Evolutionary conservation across 2,113 vertebrate species (phyloP).

Genomic region (Pavo muticus): DNA sequence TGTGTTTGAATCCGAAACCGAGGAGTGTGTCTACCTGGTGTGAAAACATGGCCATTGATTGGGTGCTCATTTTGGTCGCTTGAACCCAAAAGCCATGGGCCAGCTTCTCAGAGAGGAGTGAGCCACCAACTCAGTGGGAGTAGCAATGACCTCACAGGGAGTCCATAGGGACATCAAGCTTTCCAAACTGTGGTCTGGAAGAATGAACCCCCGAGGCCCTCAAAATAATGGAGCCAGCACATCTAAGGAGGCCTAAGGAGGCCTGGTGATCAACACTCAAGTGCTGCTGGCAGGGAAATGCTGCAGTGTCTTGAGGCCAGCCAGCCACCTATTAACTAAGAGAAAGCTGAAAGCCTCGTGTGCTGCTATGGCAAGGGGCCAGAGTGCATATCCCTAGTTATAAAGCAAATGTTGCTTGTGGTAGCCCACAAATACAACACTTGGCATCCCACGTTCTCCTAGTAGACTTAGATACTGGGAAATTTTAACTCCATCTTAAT

Average conservation of each 20-base stretch:
- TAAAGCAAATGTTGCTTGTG: neutral
- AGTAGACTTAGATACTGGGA: neutral
- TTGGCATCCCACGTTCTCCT: neutral
- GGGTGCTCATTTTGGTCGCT: neutral
- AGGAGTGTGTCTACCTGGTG: neutral
- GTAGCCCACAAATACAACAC: neutral
- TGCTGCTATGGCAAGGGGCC: neutral
- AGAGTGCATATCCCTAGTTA: neutral
- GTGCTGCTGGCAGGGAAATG: neutral
- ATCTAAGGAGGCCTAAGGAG: neutral
- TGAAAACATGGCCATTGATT: neutral
- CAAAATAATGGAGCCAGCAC: neutral
- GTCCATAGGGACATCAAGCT: neutral
- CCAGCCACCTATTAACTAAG: neutral
- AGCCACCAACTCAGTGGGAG: neutral
- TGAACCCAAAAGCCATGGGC: neutral
- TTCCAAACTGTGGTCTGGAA: neutral
- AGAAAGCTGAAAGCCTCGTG: neutral
- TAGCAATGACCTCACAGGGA: neutral
- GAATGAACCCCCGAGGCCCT: fast-evolving
- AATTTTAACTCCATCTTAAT: slow-evolving; percentile 16
- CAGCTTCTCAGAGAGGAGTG: neutral
- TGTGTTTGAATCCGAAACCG: neutral
- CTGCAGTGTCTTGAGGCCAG: neutral
- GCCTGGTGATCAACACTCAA: neutral